A percentile compares a stretch with the other conserved stretches of the same genome.
Conservation (phyloP, 2,888 invertebrate genomes). For the Trichacis sp. region DNA sequence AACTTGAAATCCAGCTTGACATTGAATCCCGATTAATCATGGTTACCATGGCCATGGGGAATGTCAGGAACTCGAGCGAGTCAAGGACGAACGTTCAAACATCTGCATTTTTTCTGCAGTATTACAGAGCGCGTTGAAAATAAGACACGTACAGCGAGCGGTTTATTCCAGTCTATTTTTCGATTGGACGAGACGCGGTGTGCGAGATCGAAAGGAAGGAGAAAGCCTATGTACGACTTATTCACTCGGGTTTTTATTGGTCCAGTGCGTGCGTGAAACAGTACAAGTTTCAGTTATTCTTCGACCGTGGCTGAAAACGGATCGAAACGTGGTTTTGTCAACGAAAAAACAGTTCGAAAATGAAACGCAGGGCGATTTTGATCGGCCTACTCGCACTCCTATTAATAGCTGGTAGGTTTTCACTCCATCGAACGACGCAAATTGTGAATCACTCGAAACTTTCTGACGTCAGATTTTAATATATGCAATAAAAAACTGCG, state of each 20-base stretch:
- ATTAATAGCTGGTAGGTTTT: conserved; percentile 52
- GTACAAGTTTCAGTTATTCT: conserved; percentile 30
- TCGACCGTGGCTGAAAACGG: conserved; percentile 27
- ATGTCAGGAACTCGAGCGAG: not conserved
- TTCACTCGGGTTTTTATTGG: not conserved
- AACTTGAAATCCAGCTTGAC: too few species aligned
- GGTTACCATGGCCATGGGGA: too few species aligned
- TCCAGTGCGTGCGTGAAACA: conserved; percentile 11
- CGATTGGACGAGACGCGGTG: too few species aligned
- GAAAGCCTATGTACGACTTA: conserved; percentile 31
- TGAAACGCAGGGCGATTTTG: conserved; percentile 46
- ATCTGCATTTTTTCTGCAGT: too few species aligned
- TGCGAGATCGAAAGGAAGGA: conserved; percentile 28
- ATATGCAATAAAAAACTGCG: not conserved
- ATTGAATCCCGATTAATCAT: conserved; percentile 4
- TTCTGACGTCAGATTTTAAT: not conserved
- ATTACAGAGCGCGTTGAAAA: not conserved
- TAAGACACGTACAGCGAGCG: not conserved
- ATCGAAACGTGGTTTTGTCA: conserved; percentile 13
- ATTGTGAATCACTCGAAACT: conserved; percentile 24
- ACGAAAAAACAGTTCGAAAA: conserved; percentile 12
- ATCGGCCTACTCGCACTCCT: conserved; percentile 46
- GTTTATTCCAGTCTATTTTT: conserved; percentile 11
- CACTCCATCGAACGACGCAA: conserved; percentile 18
- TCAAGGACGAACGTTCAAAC: not conserved